Evolutionary conservation across 1,140 invertebrate genomes (phyloP), one percentile per base, ranked within the genome.

Genomic region (Lanistes nyassanus): DNA sequence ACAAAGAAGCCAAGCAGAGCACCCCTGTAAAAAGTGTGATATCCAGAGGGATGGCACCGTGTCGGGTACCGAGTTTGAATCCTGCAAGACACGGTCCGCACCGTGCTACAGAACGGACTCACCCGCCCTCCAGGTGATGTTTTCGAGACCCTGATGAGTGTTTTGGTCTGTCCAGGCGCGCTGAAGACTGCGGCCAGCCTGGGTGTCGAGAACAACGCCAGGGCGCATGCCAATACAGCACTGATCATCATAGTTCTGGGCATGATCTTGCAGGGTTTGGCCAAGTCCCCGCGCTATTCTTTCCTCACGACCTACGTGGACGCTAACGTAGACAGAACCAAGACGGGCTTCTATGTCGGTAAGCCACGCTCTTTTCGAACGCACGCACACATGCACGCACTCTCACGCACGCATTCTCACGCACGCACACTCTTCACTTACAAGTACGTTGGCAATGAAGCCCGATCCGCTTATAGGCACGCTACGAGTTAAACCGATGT

Each of bases 181-280:
- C 11, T 7, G 23, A 31, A 60, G 29, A 16, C n/a, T 60, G 11
- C 23, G 2, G 56, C 56, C 11, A 60, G 9, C 2, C 29, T 31
- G 1, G 29, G 34, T 34, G 64, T 23, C 6, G 29, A n/a, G 23
- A 19, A 37, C 51, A 71, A 56, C 3, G 29, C 53, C 7, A 13
- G 69, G 0, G 53, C 37, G 3, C 42, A 71, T 21, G 74, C 74
- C 36, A 73, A 19, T 1, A 39, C 56, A 13, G 69, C 77, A 19
- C 26, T 78, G 26, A 60, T 58, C 7, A 80, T 78, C 51, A 73
- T 80, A 19, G 31, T 74, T 34, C 29, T 78, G 4, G 67, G 67
- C 21, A 64, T 70, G 42, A 26, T 71, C 7, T 3, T 76, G 21
- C 67, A 76, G 23, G 75, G 75, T 0, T 34, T 76, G 31, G 29